Conservation (phyloP, 2,888 invertebrate species). For the Chouioia cunea region DNA sequence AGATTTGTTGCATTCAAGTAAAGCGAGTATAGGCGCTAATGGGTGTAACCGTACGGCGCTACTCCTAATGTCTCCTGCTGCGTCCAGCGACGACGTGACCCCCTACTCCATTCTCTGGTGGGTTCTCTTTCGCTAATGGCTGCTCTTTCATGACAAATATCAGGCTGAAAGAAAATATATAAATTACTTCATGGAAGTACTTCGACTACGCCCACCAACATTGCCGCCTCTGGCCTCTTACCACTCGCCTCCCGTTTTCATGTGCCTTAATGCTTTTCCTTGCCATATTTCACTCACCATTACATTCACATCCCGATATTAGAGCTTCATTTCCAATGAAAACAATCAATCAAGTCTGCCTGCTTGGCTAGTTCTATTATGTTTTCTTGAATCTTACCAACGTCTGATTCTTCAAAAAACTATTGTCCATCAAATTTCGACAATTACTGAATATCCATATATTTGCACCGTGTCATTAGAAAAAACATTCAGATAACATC, state of each 20-base stretch:
- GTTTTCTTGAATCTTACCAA: no score
- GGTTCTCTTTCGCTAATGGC: constrained; percentile 64
- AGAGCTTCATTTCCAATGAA: background rate
- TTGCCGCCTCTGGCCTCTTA: constrained; percentile 20
- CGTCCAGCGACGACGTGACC: constrained; percentile 59
- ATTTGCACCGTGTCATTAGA: no score
- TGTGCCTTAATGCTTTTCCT: constrained; percentile 44
- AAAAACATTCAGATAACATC: no score
- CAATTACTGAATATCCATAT: no score
- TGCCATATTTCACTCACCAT: constrained; percentile 43
- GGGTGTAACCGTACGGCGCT: constrained; percentile 58
- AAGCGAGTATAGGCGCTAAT: constrained; percentile 63
- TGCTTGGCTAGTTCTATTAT: no score
- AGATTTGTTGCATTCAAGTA: no score
- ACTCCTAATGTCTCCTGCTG: constrained; percentile 66
- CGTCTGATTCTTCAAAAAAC: no score
- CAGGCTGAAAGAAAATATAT: constrained; percentile 66
- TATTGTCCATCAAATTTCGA: no score
- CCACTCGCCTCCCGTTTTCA: constrained; percentile 12
- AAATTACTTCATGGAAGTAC: constrained; percentile 64
- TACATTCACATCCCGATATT: constrained; percentile 37
- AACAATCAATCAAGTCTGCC: no score
- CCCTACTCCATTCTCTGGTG: constrained; percentile 53
- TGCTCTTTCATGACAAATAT: constrained; percentile 69
- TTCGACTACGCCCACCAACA: constrained; percentile 40